Base-by-base conservation (phyloP, 2,888 invertebrate genomes). In the Cryptocephalus primarius region DNA sequence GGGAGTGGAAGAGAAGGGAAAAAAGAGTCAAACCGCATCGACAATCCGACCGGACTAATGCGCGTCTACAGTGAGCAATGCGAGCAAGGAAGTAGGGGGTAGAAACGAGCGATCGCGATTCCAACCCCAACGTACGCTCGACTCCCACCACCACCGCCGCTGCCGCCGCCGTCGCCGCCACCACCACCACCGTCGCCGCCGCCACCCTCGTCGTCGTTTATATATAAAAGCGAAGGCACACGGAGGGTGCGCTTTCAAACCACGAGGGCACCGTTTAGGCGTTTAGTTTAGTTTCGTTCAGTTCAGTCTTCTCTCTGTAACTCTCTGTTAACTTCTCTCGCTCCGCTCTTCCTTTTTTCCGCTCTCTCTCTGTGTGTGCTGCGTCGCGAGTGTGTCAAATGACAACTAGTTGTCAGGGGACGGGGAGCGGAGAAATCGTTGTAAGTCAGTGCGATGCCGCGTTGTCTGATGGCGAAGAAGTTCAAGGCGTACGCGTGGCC, bases 401-500 rank as follows among this genome's bases (percentile, higher is more conserved):
- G 36, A 43, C 39, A 33, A 42, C 34, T 22, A 41, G 22, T 22
- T 22, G 22, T 22, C 22, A 22, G 22, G 22, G 22, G 22, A 36
- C 8, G 33, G 38, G 11, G 12, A 41, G 43, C 33, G 31, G 40
- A 40, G 14, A 33, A 40, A 48, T 32, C 12, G 41, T 42, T 44
- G 40, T 32, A 39, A 48, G 46, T 46, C 46, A 41, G 40, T 39
- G 33, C 12, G 13, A 91, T 91, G 91, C 91, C 91, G 75, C 88
- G 91, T 72, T 91, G 90, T 78, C 83, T 91, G 73, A 91, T 91
- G 89, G 90, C 91, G 67, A 91, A 91, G 77, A 91, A 91, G 79
- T 90, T 90, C 88, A 91, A 90, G 82, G 86, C 82, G 71, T 83
- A 83, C 68, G 82, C 83, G 57, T 84, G 84, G 83, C 79, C 80